Base-by-base conservation (phyloP, 92 coral and sea anemone species). In the Parazoanthus swiftii region DNA sequence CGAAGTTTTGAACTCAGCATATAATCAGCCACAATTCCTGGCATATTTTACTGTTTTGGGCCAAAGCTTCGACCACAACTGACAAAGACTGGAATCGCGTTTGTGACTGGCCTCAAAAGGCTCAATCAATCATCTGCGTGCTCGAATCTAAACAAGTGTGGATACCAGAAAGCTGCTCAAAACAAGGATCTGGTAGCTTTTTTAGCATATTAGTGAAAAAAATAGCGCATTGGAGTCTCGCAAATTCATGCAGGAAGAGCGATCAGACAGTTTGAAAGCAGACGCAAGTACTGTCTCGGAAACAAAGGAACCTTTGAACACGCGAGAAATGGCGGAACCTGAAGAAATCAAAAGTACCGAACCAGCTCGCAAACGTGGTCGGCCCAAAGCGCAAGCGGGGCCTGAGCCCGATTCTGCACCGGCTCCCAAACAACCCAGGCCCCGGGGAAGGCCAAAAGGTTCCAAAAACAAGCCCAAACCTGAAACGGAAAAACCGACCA, bases 381-480 rank as follows among this genome's bases (percentile, higher is more conserved):
- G 92, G 50, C 90, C 92, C 23, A 82, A 85, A 9, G 81, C 86
- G 39, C 65, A 74, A 35, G 77, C 83, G 42, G 33, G 66, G 42
- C 65, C 82, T 20, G 89, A 86, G 18, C 29, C 51, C 58, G 70
- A 70, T 23, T 89, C 92, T 76, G 88, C 84, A 21, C 71, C 89
- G 15, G 90, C 79, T 16, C 70, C 94, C 13, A 88, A 65, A 43
- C 89, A 89, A 73, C 88, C 94, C 6, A 89, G 94, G 72, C 89
- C 91, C 66, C 88, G 94, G 58, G 94, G 94, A 56, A 85, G 93
- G 74, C 93, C 93, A 35, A 91, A 89, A 87, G 91, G 93, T 20
- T 82, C 93, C 0, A 86, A 81, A 73, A 88, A 90, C 39, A 59
- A 91, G n/a, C 90, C 90, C 66, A 92, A 89, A 51, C 87, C 87